A percentile compares a stretch with the other conserved stretches of the same genome.
Evolutionary conservation across 2,797 vertebrate species (phyloP).

Genomic region (Lophotriccus pileatus): DNA sequence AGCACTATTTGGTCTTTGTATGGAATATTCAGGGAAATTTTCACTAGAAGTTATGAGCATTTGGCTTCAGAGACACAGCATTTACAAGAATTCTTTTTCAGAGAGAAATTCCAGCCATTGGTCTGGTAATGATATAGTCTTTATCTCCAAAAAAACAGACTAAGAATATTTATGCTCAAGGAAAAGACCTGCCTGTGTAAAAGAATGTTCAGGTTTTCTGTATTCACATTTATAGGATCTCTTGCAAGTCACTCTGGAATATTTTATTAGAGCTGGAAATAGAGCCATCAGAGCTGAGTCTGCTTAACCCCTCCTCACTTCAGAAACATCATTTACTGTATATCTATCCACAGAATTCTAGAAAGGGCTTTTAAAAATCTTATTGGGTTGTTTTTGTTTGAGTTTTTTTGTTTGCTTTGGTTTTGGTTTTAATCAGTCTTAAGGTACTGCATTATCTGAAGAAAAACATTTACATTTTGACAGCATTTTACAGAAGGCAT

Average conservation of each 20-base stretch:
- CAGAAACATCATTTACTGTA: background rate
- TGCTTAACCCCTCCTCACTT: background rate
- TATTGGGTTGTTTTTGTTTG: background rate
- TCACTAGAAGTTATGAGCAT: background rate
- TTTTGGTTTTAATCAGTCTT: background rate
- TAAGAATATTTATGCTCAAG: slow-evolving; percentile 30
- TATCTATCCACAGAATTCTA: background rate
- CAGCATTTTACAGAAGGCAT: background rate
- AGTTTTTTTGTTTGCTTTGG: background rate
- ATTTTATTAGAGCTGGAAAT: slow-evolving; percentile 11
- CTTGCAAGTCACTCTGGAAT: background rate
- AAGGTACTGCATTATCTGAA: background rate
- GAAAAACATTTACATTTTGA: background rate
- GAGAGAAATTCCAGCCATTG: slow-evolving; percentile 11
- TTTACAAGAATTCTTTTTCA: slow-evolving; percentile 31
- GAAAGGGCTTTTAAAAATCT: background rate
- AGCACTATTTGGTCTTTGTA: background rate
- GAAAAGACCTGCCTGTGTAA: slow-evolving; percentile 19
- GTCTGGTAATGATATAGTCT: slow-evolving; percentile 4
- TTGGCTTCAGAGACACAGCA: background rate
- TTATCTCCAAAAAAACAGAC: slow-evolving; percentile 41
- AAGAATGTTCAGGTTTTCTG: background rate
- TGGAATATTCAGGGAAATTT: background rate
- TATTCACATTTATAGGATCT: background rate
- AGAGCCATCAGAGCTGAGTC: background rate